phyloP scores from a whole-genome alignment of 2,113 vertebrate genomes.

The mouse (Mus musculus) region DNA sequence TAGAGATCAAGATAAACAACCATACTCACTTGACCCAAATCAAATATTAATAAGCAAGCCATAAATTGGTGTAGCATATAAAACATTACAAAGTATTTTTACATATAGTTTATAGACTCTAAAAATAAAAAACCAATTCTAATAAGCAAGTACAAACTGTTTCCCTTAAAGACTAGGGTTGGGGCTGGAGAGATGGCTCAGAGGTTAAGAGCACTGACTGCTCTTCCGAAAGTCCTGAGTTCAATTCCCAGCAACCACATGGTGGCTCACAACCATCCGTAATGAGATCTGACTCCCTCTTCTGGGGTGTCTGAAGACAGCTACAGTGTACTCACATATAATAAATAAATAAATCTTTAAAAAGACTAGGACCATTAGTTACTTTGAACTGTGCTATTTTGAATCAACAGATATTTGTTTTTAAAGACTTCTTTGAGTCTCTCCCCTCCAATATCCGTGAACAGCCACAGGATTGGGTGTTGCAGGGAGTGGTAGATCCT shows the following conservation, averaged over 20 bases:
- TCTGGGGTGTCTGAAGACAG: no score
- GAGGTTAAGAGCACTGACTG: no score
- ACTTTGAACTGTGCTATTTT: conserved; percentile 52
- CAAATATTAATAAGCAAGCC: neutral
- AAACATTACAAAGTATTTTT: conserved; percentile 2
- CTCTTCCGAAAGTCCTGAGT: no score
- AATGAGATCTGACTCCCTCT: no score
- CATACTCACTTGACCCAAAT: neutral
- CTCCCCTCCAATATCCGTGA: neutral
- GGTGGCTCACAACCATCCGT: no score
- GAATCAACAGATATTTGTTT: conserved; percentile 50
- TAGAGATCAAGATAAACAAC: neutral
- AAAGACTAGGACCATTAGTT: neutral
- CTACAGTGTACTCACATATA: no score
- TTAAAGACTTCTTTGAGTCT: conserved; percentile 49
- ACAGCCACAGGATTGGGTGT: neutral
- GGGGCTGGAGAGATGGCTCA: no score
- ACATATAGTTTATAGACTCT: neutral
- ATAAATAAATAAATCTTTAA: no score
- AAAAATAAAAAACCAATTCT: neutral
- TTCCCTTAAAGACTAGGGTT: conserved; percentile 19
- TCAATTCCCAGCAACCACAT: no score
- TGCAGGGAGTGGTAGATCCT: neutral
- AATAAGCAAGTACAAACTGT: conserved; percentile 19
- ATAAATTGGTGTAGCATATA: neutral